Base-by-base conservation (phyloP, 2,113 vertebrate species). In the Serinus canaria region DNA sequence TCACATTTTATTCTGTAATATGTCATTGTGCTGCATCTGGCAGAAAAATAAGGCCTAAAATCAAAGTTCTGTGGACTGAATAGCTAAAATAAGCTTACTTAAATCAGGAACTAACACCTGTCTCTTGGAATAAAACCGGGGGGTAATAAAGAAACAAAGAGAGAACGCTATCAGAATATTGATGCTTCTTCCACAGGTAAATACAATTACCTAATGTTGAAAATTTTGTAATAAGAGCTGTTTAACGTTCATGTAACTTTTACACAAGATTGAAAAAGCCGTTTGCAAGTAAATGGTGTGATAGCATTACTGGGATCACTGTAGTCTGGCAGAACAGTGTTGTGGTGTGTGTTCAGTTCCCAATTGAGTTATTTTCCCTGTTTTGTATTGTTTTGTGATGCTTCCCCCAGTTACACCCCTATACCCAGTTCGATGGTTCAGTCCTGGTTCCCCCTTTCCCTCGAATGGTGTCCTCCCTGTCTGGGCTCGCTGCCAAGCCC, bases 1-100 rank as follows among this genome's bases (percentile, higher is more conserved):
- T 78, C 41, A 86, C 55, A 74, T 89, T 93, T 94, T 95, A 92
- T 94, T 94, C 72, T 52, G 25, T 28, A 83, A 27, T 92, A 73
- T 47, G 68, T 92, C 76, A 89, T 16, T 77, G 27, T 47, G 44
- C 43, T 83, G 33, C 64, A 88, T 25, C 43, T 81, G 19, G 60
- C 24, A 90, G 76, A 78, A 93, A 94, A 90, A 68, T 27, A 90
- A 43, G 25, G 83, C 47, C 44, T 62, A 62, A 80, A 92, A 64
- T 73, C 30, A 50, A 84, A 63, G 24, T 87, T 81, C 43, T 78
- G 23, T n/a, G 44, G 56, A 60, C 39, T 33, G 59, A 87, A 74
- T 19, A 91, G 20, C 37, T 78, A 33, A 4, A 14, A 47, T 30
- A 89, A 77, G 27, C 24, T 86, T 83, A 47, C 16, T 35, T 37